These are phyloP conservation scores for Mormyrops attenuatus DNA, from an alignment of 2,797 vertebrate species.

Conservation along the genomic window DNA sequence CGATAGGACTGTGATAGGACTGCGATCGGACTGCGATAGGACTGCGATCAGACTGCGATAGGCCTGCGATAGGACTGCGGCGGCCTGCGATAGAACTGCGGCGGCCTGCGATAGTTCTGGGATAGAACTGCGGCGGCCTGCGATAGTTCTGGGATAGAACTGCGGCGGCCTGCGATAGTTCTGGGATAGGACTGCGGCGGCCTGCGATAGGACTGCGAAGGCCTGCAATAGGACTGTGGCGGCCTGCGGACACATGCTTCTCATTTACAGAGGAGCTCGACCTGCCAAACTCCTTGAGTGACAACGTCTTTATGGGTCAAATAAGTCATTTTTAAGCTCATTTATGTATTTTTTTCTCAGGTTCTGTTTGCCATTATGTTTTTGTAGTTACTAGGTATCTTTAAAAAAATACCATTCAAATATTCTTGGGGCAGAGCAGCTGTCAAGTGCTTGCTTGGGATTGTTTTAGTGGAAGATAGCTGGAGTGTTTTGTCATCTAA, in stretches of 20 bases:
- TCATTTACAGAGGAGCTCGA: slow-evolving; percentile 12
- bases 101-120: too few relatives aligned
- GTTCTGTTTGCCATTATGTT: slow-evolving; percentile 21
- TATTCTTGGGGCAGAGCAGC: not conserved
- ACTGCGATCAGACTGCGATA: too few relatives aligned
- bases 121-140: too few relatives aligned
- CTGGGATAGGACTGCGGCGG: too few relatives aligned
- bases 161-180: too few relatives aligned
- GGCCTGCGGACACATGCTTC: not conserved
- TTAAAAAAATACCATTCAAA: not conserved
- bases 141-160: too few relatives aligned
- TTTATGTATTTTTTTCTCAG: slow-evolving; percentile 13
- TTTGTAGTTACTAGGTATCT: slow-evolving; percentile 10
- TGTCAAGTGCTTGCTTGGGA: not conserved
- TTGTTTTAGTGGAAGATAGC: slow-evolving; percentile 8
- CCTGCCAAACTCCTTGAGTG: slow-evolving; percentile 21
- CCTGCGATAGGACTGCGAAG: too few relatives aligned
- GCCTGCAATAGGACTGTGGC: too few relatives aligned
- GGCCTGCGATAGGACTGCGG: too few relatives aligned
- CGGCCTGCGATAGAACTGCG: too few relatives aligned
- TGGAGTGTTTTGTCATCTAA: slow-evolving; percentile 6
- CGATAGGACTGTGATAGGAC: too few relatives aligned
- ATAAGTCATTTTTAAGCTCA: slow-evolving; percentile 23
- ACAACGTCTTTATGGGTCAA: slow-evolving; percentile 26
- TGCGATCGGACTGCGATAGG: too few relatives aligned